Evolutionary conservation across 2,888 invertebrate species (phyloP).

Genomic region (Sarcophaga variegata): DNA sequence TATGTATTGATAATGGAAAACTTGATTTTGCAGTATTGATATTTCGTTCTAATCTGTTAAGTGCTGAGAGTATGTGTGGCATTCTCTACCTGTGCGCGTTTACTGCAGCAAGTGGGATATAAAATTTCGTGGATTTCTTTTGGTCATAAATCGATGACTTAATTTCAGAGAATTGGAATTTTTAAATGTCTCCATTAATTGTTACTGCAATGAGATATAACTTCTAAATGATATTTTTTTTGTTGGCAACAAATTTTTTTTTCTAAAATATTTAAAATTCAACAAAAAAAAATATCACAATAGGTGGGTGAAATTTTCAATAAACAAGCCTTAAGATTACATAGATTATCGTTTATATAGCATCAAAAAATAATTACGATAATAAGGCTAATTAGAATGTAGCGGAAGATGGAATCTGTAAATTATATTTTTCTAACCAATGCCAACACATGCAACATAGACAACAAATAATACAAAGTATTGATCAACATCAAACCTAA

Average conservation of each 20-base stretch:
- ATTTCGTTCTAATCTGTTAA: slow-evolving; percentile 3
- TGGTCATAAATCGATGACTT: slow-evolving; percentile 41
- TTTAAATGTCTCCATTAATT: background rate
- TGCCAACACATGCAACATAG: slow-evolving; percentile 14
- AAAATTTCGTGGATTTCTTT: slow-evolving; percentile 28
- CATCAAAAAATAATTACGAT: slow-evolving; percentile 6
- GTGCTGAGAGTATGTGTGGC: background rate
- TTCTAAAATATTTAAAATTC: too few species aligned
- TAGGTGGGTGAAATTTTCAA: slow-evolving; percentile 36
- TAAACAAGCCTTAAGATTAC: slow-evolving; percentile 4
- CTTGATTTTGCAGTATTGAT: slow-evolving; percentile 31
- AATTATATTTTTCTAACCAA: slow-evolving; percentile 24
- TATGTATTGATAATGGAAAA: background rate
- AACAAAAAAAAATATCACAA: too few species aligned
- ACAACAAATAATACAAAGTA: slow-evolving; percentile 1
- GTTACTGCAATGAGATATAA: background rate
- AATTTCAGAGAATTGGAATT: background rate
- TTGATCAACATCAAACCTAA: slow-evolving; percentile 47
- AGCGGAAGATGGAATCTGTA: slow-evolving; percentile 43
- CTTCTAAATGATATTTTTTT: background rate
- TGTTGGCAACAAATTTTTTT: background rate
- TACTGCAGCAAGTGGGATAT: background rate
- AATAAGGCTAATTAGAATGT: slow-evolving; percentile 11
- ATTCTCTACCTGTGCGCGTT: background rate
- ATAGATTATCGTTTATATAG: background rate